These are phyloP conservation scores for Aviceda subcristata DNA, from an alignment of 2,113 vertebrate species.

Conservation along the genomic window DNA sequence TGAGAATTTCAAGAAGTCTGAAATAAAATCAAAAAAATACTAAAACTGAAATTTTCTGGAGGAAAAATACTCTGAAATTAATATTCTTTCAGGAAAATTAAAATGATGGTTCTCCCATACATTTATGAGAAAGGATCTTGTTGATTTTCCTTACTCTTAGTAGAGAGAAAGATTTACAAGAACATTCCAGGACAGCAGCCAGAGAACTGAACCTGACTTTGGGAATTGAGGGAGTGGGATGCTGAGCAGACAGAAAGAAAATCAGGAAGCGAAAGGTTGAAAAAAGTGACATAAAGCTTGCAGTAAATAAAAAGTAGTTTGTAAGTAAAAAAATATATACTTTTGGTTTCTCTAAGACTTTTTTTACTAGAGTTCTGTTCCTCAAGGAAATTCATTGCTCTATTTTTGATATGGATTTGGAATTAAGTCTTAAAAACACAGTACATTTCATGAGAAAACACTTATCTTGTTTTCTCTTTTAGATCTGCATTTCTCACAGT, in stretches of 20 bases:
- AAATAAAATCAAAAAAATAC: background rate
- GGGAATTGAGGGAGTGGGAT: background rate
- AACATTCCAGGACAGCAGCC: background rate
- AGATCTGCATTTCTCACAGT: background rate
- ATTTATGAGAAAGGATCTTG: background rate
- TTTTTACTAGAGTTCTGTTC: background rate
- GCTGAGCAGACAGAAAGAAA: background rate
- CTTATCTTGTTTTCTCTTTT: background rate
- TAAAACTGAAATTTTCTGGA: background rate
- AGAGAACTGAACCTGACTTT: background rate
- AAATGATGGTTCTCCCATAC: rapidly evolving
- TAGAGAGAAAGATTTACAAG: background rate
- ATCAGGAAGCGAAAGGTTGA: background rate
- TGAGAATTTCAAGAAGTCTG: background rate
- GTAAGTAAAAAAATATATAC: background rate
- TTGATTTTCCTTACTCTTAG: background rate
- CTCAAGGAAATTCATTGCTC: background rate
- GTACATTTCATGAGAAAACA: background rate
- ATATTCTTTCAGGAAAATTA: background rate
- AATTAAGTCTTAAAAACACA: background rate
- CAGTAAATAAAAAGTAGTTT: background rate
- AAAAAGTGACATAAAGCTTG: background rate
- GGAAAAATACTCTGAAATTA: background rate
- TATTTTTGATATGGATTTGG: background rate
- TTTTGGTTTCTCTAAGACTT: background rate